Evolutionary conservation across 1,140 invertebrate species (phyloP), one percentile per base, ranked within the genome.

Genomic region (Mesaphorura yosii): DNA sequence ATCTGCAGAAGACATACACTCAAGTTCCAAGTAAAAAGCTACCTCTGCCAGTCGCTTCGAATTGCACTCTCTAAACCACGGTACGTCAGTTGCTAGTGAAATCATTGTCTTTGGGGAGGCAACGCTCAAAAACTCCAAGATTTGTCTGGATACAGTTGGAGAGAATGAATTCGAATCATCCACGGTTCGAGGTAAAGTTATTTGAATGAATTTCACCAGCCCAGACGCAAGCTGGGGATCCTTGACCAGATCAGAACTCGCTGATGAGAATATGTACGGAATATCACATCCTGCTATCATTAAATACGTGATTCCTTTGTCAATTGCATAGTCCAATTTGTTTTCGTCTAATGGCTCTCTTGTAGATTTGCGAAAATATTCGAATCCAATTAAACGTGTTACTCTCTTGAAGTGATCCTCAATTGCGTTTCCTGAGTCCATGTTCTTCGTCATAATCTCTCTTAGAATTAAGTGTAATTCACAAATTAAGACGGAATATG

Each of bases 231-330:
- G 40, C 12, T 55, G 31, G 0, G 54, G 31, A 15, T 63, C 60
- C 27, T 52, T 53, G 15, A 40, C 40, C 26, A 57, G 41, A 15
- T 5, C 20, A 12, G 20, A n/a, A 49, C 55, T 52, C 38, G 58
- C 60, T 1, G 44, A 23, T 17, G 28, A 19, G 45, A 62, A 59
- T 20, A 62, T 48, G 41, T 27, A 41, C 34, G 51, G 29, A n/a
- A 58, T 41, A 47, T 57, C 53, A 15, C 28, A 29, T 10, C 49
- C n/a, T 20, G 47, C 48, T 51, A 59, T 59, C 7, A 27, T 27
- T 3, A 63, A 26, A 53, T 55, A 63, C 20, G 60, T 57, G 12
- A 63, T 55, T 42, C 57, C 60, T 26, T 40, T 45, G n/a, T 63
- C 52, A 15, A 63, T 12, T 19, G 51, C 19, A 1, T 62, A 56